Conservation (phyloP, 2,797 vertebrate species). For the Scarus forsteni region DNA sequence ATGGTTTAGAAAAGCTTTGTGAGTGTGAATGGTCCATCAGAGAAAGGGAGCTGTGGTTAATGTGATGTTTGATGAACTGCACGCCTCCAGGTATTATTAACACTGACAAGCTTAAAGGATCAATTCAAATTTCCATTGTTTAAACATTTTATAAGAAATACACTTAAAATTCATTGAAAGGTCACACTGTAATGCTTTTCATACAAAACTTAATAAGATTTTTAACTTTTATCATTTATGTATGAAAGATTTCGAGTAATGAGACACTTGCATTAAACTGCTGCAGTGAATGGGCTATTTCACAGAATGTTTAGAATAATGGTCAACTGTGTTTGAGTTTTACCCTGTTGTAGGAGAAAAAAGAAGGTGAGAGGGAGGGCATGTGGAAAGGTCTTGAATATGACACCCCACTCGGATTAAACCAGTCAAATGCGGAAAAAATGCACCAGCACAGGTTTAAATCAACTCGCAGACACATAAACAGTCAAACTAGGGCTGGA, state of each 20-base stretch:
- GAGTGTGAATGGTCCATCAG: conserved; percentile 5
- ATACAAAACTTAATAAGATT: conserved; percentile 54
- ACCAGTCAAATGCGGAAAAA: conserved; percentile 18
- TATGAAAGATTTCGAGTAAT: conserved; percentile 61
- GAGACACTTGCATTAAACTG: conserved; percentile 50
- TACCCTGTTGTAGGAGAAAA: conserved; percentile 33
- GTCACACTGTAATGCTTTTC: conserved; percentile 62
- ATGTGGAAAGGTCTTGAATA: conserved; percentile 40
- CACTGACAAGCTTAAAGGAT: conserved; percentile 43
- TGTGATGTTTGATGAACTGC: conserved; percentile 49
- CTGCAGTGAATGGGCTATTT: conserved; percentile 33
- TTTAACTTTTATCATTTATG: conserved; percentile 55
- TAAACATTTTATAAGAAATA: conserved; percentile 62
- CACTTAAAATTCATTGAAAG: conserved; percentile 61
- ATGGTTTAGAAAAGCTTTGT: conserved; percentile 15
- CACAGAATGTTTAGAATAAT: conserved; percentile 47
- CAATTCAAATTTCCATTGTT: conserved; percentile 61
- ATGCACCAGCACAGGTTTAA: conserved; percentile 42
- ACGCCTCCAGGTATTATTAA: conserved; percentile 67
- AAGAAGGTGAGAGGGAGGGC: background rate
- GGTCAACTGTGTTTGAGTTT: conserved; percentile 49
- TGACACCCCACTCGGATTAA: conserved; percentile 46
- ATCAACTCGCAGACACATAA: conserved; percentile 25
- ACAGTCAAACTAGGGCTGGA: background rate
- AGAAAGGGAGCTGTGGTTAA: conserved; percentile 24